A percentile compares a stretch with the other conserved stretches of the same genome.
Conservation (phyloP, 2,888 invertebrate genomes). For the Plebejus anna region DNA sequence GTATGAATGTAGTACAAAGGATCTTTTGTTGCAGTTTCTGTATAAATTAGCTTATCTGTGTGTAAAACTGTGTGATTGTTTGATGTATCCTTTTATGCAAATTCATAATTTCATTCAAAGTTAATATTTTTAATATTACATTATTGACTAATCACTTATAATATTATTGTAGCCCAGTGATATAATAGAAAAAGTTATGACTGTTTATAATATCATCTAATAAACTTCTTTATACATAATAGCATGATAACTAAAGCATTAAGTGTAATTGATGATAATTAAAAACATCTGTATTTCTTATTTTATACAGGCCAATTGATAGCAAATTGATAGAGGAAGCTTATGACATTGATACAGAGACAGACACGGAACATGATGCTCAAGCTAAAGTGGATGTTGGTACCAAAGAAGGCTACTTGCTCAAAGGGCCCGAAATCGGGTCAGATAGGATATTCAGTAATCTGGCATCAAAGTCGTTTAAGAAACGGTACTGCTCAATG, state of each 20-base stretch:
- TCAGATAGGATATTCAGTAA: constrained; percentile 94
- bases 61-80: not conserved
- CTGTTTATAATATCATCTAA: not conserved
- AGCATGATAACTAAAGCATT: not conserved
- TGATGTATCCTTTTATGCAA: not conserved
- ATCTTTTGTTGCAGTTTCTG: not conserved
- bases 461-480: constrained; percentile 95
- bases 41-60: not conserved
- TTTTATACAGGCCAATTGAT: constrained; percentile 54
- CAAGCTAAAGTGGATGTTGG: constrained; percentile 86
- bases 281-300: not conserved
- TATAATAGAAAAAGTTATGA: not conserved
- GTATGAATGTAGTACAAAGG: not conserved
- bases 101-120: not conserved
- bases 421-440: constrained; percentile 95
- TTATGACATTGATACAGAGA: constrained; percentile 94
- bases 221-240: not conserved
- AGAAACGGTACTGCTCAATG: constrained; percentile 92
- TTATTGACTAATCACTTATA: not conserved
- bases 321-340: constrained; percentile 84
- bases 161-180: not conserved
- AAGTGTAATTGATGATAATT: not conserved
- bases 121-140: not conserved
- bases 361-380: constrained; percentile 88
- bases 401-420: constrained; percentile 93